Base-by-base conservation (phyloP, 2,888 invertebrate species). In the Caradrina kadenii region DNA sequence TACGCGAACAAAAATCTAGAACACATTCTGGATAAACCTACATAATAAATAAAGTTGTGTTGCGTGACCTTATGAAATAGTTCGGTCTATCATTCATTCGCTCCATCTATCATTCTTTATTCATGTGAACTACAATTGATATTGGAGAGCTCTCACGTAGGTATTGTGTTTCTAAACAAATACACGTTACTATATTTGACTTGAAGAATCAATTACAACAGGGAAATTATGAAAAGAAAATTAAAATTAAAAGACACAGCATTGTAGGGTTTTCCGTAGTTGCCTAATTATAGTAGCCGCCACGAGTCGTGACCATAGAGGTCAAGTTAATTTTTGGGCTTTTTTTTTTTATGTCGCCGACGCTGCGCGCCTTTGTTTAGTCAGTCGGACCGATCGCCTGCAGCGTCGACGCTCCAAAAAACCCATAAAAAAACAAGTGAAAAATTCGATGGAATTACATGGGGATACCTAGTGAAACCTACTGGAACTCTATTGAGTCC, bases 401-500 rank as follows among this genome's bases (percentile, higher is more conserved):
- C n/a, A n/a, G n/a, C n/a, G n/a, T n/a, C n/a, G n/a, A n/a, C n/a
- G n/a, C n/a, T n/a, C n/a, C n/a, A n/a, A n/a, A n/a, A n/a, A n/a
- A n/a, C n/a, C n/a, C n/a, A n/a, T n/a, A n/a, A n/a, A n/a, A n/a
- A n/a, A n/a, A n/a, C n/a, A n/a, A n/a, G n/a, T n/a, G n/a, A n/a
- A n/a, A n/a, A n/a, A n/a, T n/a, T n/a, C n/a, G n/a, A n/a, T n/a
- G n/a, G n/a, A n/a, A n/a, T n/a, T n/a, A n/a, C n/a, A n/a, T 31
- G 31, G 0, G 7, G 31, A 4, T 31, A 31, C 99, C 99, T 0
- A 99, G 99, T 88, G 99, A 99, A 93, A 97, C 97, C 66, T 99
- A 98, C 89, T 99, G 99, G 99, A 97, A 97, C 84, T 98, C 98
- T 67, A 94, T 98, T 82, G 98, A 98, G 90, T 97, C 97, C 5